phyloP scores from a whole-genome alignment of 2,797 vertebrate genomes.

The Eidolon dupreanum region DNA sequence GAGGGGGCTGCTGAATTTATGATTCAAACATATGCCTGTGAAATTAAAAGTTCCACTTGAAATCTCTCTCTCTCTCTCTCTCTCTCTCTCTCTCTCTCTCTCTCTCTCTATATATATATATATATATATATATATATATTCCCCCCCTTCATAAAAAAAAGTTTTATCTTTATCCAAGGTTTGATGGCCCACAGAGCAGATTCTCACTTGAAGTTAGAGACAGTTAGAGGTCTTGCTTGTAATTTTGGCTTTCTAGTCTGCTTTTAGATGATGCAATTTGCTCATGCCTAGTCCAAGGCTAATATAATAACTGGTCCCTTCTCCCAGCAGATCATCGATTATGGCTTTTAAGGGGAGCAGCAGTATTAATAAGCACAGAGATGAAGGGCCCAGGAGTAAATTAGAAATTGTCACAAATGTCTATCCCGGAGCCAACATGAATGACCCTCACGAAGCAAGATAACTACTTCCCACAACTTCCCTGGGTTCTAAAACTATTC shows the following conservation, averaged over 20 bases:
- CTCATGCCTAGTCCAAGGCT: conserved; percentile 52
- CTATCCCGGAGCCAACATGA: background rate
- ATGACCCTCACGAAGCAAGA: background rate
- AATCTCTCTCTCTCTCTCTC: background rate
- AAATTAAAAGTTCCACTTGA: background rate
- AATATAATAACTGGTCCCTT: conserved; percentile 33
- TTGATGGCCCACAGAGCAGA: conserved; percentile 61
- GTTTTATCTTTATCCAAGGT: conserved; percentile 5
- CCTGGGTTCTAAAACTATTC: background rate
- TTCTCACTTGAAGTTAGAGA: conserved; percentile 66
- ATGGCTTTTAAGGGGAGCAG: background rate
- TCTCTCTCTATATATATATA: too few relatives aligned
- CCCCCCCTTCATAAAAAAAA: conserved; percentile 48
- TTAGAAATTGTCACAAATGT: background rate
- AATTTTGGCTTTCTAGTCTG: background rate
- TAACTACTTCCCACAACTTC: background rate
- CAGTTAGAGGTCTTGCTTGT: conserved; percentile 48
- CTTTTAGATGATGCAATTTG: background rate
- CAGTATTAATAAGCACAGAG: background rate
- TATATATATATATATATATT: too few relatives aligned
- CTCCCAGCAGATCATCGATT: background rate
- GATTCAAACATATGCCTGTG: background rate
- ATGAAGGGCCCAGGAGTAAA: background rate
- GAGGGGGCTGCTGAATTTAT: background rate
- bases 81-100: too few relatives aligned